Base-by-base conservation (phyloP, 2,797 vertebrate species). In the Sebastes steindachneri region DNA sequence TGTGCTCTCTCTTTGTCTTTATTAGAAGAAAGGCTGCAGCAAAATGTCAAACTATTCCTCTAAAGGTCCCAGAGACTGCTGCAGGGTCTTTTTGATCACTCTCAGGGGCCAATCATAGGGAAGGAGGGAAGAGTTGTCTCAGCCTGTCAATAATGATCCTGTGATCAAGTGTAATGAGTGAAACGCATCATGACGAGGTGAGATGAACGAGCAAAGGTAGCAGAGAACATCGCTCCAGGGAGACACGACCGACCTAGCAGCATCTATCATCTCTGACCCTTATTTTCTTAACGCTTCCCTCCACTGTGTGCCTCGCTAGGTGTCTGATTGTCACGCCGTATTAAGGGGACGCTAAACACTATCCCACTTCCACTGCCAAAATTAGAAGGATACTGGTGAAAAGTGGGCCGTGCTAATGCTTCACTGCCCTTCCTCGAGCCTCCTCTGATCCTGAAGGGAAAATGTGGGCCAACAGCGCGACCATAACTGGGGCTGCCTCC, bases 341-440 rank as follows among this genome's bases (percentile, higher is more conserved):
- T 91, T 83, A 83, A 74, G 70, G 85, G 62, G 45, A 77, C 86
- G 28, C 66, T 59, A 85, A 89, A 89, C 85, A 84, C 58, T 85
- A 81, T 90, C 89, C 87, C 83, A 87, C 86, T 89, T 90, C 82
- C 83, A 79, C 70, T 69, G 88, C 87, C 84, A 86, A 87, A 93
- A 92, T 94, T 93, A 95, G 93, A 93, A 85, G 9, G 76, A 92
- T 80, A 84, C 86, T 77, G 90, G 76, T 86, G 76, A 91, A 93
- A 96, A 95, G 84, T 94, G 92, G 94, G 94, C 83, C 92, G 77
- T 88, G 92, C 89, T 94, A 93, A 94, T 94, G 92, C 92, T 89
- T 89, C 83, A 82, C 51, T 89, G 93, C 87, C 92, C 93, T 92
- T 93, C 81, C 75, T 79, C 10, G 41, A 79, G 75, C 79, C 83